A percentile compares a stretch with the other conserved stretches of the same genome.
Conservation (phyloP, 2,888 invertebrate species). For the Cylloceria caligata region DNA sequence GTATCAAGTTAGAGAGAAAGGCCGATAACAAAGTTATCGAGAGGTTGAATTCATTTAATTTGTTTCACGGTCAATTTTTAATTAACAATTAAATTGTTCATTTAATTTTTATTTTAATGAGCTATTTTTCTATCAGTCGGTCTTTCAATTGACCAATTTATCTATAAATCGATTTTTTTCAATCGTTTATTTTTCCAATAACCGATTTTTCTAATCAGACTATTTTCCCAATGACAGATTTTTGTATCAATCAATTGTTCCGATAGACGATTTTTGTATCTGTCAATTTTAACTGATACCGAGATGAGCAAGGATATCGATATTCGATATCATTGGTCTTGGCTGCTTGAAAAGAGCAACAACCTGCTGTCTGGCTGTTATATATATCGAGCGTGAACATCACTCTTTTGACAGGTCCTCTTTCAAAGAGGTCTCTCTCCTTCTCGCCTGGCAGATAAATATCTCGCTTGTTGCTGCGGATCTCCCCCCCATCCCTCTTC, state of each 20-base stretch:
- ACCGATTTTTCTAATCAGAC: not conserved
- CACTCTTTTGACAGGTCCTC: conserved; percentile 13
- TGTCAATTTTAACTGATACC: not conserved
- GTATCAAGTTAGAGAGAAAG: not conserved
- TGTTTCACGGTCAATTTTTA: not conserved
- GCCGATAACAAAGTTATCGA: too few relatives aligned
- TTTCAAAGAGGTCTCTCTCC: conserved; percentile 16
- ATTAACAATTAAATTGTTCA: not conserved
- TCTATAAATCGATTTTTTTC: not conserved
- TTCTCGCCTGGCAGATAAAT: not conserved
- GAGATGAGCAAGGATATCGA: not conserved
- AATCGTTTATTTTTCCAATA: not conserved
- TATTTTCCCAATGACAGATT: not conserved
- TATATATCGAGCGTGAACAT: conserved; percentile 9
- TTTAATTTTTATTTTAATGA: not conserved
- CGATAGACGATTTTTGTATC: not conserved
- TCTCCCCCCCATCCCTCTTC: conserved; percentile 9
- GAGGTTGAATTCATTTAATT: too few relatives aligned
- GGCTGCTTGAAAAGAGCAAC: not conserved
- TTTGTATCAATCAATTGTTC: not conserved
- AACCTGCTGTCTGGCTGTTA: not conserved
- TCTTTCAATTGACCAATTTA: not conserved
- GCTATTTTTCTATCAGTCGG: not conserved
- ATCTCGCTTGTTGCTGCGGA: conserved; percentile 3
- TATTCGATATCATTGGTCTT: conserved; percentile 5